Percentiles rank a stretch among this genome's conserved stretches.
These are phyloP conservation scores for Drosophila lacertosa DNA, from an alignment of 1,140 invertebrate species.

Conservation along the genomic window DNA sequence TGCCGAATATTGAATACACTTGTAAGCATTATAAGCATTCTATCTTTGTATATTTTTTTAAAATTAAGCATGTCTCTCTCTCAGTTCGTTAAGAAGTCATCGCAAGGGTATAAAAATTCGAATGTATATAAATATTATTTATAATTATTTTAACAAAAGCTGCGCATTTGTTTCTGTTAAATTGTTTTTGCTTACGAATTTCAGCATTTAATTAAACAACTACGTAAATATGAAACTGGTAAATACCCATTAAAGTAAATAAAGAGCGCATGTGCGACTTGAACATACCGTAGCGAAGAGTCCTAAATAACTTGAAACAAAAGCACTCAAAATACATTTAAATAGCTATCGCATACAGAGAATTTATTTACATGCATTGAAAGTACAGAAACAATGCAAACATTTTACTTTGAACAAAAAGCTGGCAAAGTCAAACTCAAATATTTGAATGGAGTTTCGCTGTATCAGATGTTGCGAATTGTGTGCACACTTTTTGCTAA, in stretches of 20 bases:
- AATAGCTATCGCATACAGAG: not conserved
- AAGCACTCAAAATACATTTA: too few species aligned
- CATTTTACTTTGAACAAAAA: conserved; percentile 3
- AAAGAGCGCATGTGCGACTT: not conserved
- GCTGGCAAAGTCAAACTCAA: conserved; percentile 1
- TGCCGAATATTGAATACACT: not conserved
- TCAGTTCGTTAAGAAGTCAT: too few species aligned
- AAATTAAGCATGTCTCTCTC: too few species aligned
- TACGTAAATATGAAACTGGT: conserved; percentile 14
- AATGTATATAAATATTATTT: too few species aligned
- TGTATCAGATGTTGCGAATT: conserved; percentile 19
- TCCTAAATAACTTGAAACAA: not conserved
- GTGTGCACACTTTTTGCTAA: conserved; percentile 19
- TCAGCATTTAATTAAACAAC: conserved; percentile 9
- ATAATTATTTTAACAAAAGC: conserved; percentile 1
- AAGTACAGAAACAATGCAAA: conserved; percentile 11
- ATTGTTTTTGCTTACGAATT: conserved; percentile 6
- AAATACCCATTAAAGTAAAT: conserved; percentile 8
- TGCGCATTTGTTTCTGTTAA: conserved; percentile 8
- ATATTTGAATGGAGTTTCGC: conserved; percentile 19
- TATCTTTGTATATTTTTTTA: too few species aligned
- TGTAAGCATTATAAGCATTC: not conserved
- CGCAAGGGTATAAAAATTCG: too few species aligned
- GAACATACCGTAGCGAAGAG: not conserved
- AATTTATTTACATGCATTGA: too few species aligned